A percentile compares a stretch with the other conserved stretches of the same genome.
These are phyloP conservation scores for Microplitis mediator DNA, from an alignment of 1,140 invertebrate species.

Conservation along the genomic window DNA sequence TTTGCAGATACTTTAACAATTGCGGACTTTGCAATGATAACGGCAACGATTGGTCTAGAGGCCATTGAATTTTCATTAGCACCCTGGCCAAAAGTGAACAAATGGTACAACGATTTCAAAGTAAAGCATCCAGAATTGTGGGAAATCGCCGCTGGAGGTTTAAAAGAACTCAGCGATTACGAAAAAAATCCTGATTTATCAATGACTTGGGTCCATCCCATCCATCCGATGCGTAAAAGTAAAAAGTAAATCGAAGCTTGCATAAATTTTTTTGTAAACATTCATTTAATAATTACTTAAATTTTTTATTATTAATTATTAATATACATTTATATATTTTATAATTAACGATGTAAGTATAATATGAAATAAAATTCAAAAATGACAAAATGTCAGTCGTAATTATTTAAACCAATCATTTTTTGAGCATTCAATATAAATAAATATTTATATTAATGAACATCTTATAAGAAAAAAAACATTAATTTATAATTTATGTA, in stretches of 20 bases:
- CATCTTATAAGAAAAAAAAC: no score
- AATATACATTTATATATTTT: no score
- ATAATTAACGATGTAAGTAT: no score
- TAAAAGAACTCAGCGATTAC: slow-evolving; percentile 70
- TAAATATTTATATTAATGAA: no score
- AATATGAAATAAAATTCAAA: no score
- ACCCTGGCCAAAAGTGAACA: slow-evolving; percentile 61
- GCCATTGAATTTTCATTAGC: slow-evolving; percentile 69
- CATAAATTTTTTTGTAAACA: no score
- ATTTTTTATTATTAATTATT: no score
- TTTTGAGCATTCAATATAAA: no score
- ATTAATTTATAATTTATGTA: no score
- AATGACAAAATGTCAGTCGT: no score
- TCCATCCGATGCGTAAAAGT: slow-evolving; percentile 44
- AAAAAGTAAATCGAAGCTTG: neutral
- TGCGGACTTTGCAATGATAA: slow-evolving; percentile 73
- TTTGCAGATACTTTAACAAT: slow-evolving; percentile 70
- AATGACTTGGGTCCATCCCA: slow-evolving; percentile 69
- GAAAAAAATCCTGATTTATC: slow-evolving; percentile 72
- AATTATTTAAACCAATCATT: no score
- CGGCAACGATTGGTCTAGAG: slow-evolving; percentile 74
- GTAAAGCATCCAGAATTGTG: slow-evolving; percentile 70
- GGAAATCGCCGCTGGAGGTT: slow-evolving; percentile 69
- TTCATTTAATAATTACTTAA: no score
- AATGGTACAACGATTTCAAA: slow-evolving; percentile 76